Conservation (phyloP, 30 jellyfish, hydroid and myxozoan species). For the Euphysa ruthae region DNA sequence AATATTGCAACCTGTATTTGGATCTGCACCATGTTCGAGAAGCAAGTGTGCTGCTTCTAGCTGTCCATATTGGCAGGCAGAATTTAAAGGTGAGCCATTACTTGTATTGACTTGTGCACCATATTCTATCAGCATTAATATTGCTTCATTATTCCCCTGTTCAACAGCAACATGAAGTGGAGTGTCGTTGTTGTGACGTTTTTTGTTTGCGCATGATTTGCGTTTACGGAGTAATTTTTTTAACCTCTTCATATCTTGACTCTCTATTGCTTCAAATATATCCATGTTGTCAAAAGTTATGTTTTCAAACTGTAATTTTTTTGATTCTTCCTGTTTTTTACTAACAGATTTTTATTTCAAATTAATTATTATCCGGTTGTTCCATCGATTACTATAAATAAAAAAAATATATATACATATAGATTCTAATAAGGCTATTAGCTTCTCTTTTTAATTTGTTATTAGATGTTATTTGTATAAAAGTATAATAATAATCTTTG, state of each 20-base stretch:
- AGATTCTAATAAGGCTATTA: too few species aligned
- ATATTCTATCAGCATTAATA: neutral
- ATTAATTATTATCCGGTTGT: too few species aligned
- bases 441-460: too few species aligned
- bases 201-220: neutral
- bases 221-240: neutral
- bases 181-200: neutral
- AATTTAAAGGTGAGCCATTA: slow-evolving; percentile 20
- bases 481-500: too few species aligned
- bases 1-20: slow-evolving; percentile 1
- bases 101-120: slow-evolving; percentile 24
- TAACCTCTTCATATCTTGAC: neutral
- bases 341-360: too few species aligned
- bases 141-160: slow-evolving; percentile 1
- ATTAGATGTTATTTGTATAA: too few species aligned
- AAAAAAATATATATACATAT: too few species aligned
- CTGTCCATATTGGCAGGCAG: slow-evolving; percentile 21
- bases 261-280: slow-evolving; percentile 14
- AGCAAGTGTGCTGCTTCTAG: slow-evolving; percentile 11
- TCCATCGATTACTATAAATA: too few species aligned
- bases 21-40: slow-evolving; percentile 40
- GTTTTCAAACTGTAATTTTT: too few species aligned
- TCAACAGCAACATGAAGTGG: slow-evolving; percentile 32
- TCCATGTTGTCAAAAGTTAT: too few species aligned
- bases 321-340: too few species aligned